Conservation (phyloP, 2,888 invertebrate genomes). For the Drosophila quinaria region DNA sequence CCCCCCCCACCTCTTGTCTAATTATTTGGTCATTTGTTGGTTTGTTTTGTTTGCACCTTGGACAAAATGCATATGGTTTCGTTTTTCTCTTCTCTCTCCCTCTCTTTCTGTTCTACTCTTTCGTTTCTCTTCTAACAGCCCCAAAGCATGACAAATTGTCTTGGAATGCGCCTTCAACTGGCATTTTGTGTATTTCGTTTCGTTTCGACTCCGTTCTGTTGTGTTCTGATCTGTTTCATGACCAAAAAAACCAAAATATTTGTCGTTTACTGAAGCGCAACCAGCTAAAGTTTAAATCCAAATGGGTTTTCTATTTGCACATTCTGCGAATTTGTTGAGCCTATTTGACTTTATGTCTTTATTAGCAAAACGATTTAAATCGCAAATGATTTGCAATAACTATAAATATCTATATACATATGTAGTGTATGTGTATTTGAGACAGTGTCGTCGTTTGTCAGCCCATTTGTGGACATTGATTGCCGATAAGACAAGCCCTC, state of each 20-base stretch:
- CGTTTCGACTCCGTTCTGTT: constrained; percentile 8
- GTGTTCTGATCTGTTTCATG: constrained; percentile 44
- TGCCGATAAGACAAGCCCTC: constrained; percentile 47
- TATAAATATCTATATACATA: constrained; percentile 1
- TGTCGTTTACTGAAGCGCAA: constrained; percentile 53
- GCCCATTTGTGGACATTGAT: constrained; percentile 36
- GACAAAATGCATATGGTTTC: constrained; percentile 53
- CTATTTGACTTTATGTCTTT: constrained; percentile 67
- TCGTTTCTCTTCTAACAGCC: constrained; percentile 20
- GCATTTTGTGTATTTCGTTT: constrained; percentile 29
- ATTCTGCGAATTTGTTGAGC: constrained; percentile 59
- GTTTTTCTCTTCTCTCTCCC: constrained; percentile 10
- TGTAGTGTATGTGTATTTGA: neutral
- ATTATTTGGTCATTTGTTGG: constrained; percentile 70
- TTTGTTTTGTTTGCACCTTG: constrained; percentile 55
- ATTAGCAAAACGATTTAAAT: constrained; percentile 65
- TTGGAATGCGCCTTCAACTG: constrained; percentile 60
- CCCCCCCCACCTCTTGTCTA: constrained; percentile 21
- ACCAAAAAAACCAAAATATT: constrained; percentile 30
- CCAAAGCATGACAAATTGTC: constrained; percentile 68
- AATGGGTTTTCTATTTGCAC: constrained; percentile 39
- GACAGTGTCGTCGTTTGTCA: constrained; percentile 25
- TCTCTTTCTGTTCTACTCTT: neutral
- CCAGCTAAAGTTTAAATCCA: constrained; percentile 24
- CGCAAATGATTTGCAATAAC: constrained; percentile 16